Percentiles rank a stretch among this genome's conserved stretches.
phyloP scores from a whole-genome alignment of 2,797 vertebrate species.

The Gadopsis bispinosus region DNA sequence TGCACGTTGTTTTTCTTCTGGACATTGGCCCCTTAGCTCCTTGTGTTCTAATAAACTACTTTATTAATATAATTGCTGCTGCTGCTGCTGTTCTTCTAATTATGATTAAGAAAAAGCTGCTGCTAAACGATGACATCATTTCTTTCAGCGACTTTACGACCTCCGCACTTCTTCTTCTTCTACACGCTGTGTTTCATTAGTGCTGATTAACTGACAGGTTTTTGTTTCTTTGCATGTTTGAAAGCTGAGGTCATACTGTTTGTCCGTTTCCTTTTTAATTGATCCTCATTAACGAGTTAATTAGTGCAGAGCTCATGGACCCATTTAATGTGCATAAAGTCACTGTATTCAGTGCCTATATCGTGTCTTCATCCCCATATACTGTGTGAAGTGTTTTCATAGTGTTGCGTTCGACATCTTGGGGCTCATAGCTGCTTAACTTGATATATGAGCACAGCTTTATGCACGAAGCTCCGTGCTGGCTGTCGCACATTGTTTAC shows the following conservation, averaged over 20 bases:
- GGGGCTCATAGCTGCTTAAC: neutral
- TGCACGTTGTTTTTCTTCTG: neutral
- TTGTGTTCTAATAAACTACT: neutral
- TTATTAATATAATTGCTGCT: conserved; percentile 1
- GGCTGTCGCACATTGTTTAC: conserved; percentile 6
- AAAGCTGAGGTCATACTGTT: neutral
- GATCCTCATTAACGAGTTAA: conserved; percentile 6
- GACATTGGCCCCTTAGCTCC: neutral
- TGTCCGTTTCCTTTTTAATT: conserved; percentile 15
- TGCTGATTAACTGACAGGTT: no score
- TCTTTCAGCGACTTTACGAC: neutral
- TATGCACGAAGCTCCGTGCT: neutral
- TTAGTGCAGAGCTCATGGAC: conserved; percentile 10
- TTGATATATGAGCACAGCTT: neutral
- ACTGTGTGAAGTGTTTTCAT: neutral
- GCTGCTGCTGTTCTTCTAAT: neutral
- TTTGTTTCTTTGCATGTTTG: no score
- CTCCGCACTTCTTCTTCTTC: neutral
- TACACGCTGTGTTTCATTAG: neutral
- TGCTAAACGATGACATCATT: neutral
- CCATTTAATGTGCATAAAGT: neutral
- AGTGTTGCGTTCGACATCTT: neutral
- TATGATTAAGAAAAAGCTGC: neutral
- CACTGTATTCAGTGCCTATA: neutral
- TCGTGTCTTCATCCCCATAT: neutral